A percentile compares a stretch with the other conserved stretches of the same genome.
These are phyloP conservation scores for Brachypalpus laphriformis DNA, from an alignment of 2,888 invertebrate species.

Conservation along the genomic window DNA sequence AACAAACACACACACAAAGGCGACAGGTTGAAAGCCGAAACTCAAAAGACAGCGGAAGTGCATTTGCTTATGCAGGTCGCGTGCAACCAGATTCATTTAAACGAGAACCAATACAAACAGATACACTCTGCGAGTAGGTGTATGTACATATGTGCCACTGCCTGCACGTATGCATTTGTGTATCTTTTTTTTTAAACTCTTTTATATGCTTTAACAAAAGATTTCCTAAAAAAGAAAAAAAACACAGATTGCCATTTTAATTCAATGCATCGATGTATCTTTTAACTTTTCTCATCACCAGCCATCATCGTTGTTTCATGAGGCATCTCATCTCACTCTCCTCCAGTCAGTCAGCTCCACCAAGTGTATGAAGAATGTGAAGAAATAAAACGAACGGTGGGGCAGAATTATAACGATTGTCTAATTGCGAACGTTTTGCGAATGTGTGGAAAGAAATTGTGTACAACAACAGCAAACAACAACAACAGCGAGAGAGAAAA, in stretches of 20 bases:
- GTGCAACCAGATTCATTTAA: conserved; percentile 72
- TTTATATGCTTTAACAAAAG: conserved; percentile 68
- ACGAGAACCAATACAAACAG: conserved; percentile 64
- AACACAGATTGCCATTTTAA: conserved; percentile 72
- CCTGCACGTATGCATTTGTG: neutral
- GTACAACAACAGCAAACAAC: conserved; percentile 51
- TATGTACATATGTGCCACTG: conserved; percentile 1
- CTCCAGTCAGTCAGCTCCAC: neutral
- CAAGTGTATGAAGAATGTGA: conserved; percentile 41
- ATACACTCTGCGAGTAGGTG: conserved; percentile 3
- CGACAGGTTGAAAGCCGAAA: conserved; percentile 37
- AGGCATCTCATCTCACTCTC: conserved; percentile 2
- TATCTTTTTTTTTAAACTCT: conserved; percentile 13
- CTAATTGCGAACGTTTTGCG: conserved; percentile 73
- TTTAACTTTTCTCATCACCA: conserved; percentile 59
- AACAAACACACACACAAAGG: conserved; percentile 39
- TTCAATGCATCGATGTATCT: conserved; percentile 73
- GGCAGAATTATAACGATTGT: conserved; percentile 71
- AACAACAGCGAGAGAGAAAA: conserved; percentile 27
- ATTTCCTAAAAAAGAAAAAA: conserved; percentile 64
- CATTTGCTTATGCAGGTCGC: conserved; percentile 74
- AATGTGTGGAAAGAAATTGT: conserved; percentile 70
- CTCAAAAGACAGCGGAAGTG: conserved; percentile 70
- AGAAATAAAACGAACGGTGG: conserved; percentile 46
- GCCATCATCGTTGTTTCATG: conserved; percentile 40